A percentile compares a stretch with the other conserved stretches of the same genome.
These are phyloP conservation scores for Noturus placidus DNA, from an alignment of 2,113 vertebrate genomes.

Conservation along the genomic window DNA sequence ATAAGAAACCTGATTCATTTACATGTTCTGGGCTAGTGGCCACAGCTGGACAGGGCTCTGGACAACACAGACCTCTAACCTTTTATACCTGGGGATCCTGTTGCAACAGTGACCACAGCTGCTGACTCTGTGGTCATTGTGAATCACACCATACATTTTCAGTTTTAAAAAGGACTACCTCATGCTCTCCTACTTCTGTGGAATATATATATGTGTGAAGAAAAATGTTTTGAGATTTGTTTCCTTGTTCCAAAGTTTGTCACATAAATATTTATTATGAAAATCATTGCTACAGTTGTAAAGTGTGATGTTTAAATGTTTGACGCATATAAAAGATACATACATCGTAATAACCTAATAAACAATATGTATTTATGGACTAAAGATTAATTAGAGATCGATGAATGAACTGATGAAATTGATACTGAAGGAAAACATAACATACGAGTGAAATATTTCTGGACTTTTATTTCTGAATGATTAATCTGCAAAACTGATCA, in stretches of 20 bases:
- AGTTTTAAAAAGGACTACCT: not conserved
- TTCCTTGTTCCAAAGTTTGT: not conserved
- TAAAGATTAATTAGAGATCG: too few species aligned
- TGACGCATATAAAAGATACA: not conserved
- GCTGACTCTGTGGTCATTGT: constrained; percentile 20
- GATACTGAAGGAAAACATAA: too few species aligned
- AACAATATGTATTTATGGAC: too few species aligned
- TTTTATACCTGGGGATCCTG: constrained; percentile 34
- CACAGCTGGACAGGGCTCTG: constrained; percentile 42
- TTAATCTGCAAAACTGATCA: too few species aligned
- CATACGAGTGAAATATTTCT: too few species aligned
- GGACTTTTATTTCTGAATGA: too few species aligned
- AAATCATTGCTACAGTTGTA: not conserved
- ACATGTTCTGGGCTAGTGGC: constrained; percentile 29
- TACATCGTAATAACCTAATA: too few species aligned
- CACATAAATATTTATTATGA: not conserved
- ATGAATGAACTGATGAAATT: too few species aligned
- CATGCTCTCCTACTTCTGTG: not conserved
- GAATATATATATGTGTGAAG: not conserved
- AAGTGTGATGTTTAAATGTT: not conserved
- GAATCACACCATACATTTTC: constrained; percentile 37
- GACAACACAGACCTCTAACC: constrained; percentile 31
- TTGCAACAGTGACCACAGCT: constrained; percentile 39
- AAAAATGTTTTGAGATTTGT: not conserved
- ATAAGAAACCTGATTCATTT: constrained; percentile 2